Base-by-base conservation (phyloP, 1,140 invertebrate genomes). In the Adoxophyes honmai region DNA sequence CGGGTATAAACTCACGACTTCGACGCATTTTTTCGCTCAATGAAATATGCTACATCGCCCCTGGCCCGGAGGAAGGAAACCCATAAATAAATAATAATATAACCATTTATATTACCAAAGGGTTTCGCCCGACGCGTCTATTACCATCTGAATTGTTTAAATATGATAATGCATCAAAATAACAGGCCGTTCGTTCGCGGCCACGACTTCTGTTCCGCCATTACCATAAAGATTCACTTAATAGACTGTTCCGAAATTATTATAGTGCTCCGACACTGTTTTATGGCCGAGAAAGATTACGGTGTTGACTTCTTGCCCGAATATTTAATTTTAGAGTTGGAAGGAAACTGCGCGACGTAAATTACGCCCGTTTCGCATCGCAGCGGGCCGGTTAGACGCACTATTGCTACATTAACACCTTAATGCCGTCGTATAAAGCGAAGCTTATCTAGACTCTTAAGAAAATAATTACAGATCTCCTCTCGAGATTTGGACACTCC, bases 71-170 rank as follows among this genome's bases (percentile, higher is more conserved):
- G 79, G 80, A 83, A 85, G 81, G 85, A 81, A 85, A 76, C 72
- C 74, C 86, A 86, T 88, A 88, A 88, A 88, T 88, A 86, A 88
- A 88, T 86, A 88, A 86, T 88, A 88, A 88, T 86, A 80, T 72
- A 78, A 81, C 81, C 83, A 86, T 88, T 88, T 86, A 88, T 86
- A 86, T 84, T 86, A 84, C 85, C 74, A 86, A 88, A 88, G 85
- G 83, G 85, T 86, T 88, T 84, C 70, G 68, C 73, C 75, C 81
- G 85, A 88, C 83, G 81, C 82, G 80, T 86, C 85, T 88, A 88
- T 88, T 88, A 88, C 83, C 85, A 88, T 88, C 75, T 70, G 81
- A 85, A 88, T 88, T 86, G 85, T 86, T 88, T 86, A 82, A 88
- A 88, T 88, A 88, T 88, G 85, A 85, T 86, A 88, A 88, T 88